Evolutionary conservation across 30 jellyfish, hydroid and myxozoan species (phyloP).

Genomic region (Morbakka virulenta): DNA sequence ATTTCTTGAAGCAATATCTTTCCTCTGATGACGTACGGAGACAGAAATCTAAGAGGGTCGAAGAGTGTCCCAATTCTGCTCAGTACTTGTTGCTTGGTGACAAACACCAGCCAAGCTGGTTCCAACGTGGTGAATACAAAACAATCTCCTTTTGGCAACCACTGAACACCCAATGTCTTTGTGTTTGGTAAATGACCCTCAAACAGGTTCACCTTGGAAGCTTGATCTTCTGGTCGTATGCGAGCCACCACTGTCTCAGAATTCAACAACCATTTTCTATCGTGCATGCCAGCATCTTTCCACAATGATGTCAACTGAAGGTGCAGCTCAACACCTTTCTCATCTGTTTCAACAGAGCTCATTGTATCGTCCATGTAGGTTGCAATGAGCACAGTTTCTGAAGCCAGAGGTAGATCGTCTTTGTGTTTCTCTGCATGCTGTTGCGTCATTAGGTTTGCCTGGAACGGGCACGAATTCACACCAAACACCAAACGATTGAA

Average conservation of each 20-base stretch:
- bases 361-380: constrained; percentile 69
- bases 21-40: constrained; percentile 39
- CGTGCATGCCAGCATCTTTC: constrained; percentile 67
- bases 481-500: constrained; percentile 50
- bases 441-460: constrained; percentile 48
- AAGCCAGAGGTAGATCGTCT: constrained; percentile 35
- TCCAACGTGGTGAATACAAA: constrained; percentile 10
- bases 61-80: constrained; percentile 14
- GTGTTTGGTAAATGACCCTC: constrained; percentile 18
- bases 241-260: constrained; percentile 29
- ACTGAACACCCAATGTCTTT: constrained; percentile 26
- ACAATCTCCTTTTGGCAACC: constrained; percentile 11
- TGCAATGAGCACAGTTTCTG: constrained; percentile 59
- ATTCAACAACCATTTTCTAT: constrained; percentile 59
- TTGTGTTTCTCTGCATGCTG: constrained; percentile 25
- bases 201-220: constrained; percentile 20
- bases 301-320: constrained; percentile 20
- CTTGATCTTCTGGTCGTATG: constrained; percentile 50
- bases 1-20: constrained; percentile 9
- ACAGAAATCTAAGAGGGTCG: constrained; percentile 50
- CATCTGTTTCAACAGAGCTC: constrained; percentile 43
- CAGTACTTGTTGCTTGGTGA: constrained; percentile 34
- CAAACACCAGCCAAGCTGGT: constrained; percentile 15
- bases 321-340: constrained; percentile 24
- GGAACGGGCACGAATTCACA: constrained; percentile 32